Conservation (phyloP, 2,113 vertebrate species). For the Dromaius novaehollandiae region DNA sequence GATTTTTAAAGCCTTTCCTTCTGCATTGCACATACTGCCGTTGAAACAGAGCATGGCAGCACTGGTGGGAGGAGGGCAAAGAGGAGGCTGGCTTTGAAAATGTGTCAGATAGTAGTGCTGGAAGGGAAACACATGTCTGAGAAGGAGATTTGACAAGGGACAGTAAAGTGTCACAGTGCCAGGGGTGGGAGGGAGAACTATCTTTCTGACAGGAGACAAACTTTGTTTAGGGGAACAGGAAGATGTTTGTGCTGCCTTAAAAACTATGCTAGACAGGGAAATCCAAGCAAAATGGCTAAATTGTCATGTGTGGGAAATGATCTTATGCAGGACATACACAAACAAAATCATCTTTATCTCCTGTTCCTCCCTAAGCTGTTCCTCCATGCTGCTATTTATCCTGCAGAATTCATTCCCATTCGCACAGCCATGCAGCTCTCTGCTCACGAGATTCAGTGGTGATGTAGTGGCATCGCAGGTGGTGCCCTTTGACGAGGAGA, state of each 20-base stretch:
- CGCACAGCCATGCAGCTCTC: neutral
- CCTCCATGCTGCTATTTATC: neutral
- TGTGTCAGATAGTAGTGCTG: neutral
- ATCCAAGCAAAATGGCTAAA: neutral
- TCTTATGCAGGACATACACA: neutral
- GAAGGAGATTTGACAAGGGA: neutral
- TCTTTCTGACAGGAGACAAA: neutral
- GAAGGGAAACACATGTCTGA: neutral
- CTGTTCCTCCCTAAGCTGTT: neutral
- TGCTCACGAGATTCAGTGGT: neutral
- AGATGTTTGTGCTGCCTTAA: neutral
- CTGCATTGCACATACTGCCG: neutral
- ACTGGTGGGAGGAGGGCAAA: neutral
- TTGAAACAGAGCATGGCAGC: neutral
- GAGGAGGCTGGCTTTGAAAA: neutral
- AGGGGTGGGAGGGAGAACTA: neutral
- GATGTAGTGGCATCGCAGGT: neutral
- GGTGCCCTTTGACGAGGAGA: neutral
- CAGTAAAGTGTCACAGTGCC: neutral
- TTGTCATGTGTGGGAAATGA: rapidly evolving
- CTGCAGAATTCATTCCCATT: neutral
- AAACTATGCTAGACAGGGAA: neutral
- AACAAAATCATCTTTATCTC: neutral
- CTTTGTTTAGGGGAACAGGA: neutral
- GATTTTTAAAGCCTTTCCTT: neutral